Evolutionary conservation across 2,113 vertebrate genomes (phyloP).

Genomic region (Entomyzon cyanotis): DNA sequence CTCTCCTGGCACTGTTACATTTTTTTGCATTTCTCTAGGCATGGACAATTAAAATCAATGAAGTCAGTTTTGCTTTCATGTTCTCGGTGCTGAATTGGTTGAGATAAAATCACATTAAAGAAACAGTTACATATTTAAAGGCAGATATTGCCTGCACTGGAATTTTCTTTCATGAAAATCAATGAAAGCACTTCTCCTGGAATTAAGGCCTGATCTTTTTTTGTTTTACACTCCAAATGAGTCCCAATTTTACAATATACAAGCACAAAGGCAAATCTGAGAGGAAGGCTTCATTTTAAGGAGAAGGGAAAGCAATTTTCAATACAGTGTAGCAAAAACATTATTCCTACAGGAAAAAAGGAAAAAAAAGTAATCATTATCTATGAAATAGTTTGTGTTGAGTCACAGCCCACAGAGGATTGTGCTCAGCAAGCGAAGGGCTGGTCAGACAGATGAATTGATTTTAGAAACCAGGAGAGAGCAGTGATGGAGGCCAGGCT

Average conservation of each 20-base stretch:
- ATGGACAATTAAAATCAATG: slow-evolving; percentile 57
- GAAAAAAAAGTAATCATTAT: neutral
- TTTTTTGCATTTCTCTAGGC: slow-evolving; percentile 12
- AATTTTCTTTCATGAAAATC: slow-evolving; percentile 56
- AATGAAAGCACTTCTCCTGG: slow-evolving; percentile 41
- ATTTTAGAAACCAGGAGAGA: neutral
- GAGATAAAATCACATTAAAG: slow-evolving; percentile 62
- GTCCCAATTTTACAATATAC: slow-evolving; percentile 13
- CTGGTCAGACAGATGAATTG: neutral
- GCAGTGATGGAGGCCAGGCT: neutral
- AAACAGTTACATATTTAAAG: slow-evolving; percentile 38
- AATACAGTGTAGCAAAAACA: neutral
- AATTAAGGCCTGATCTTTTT: slow-evolving; percentile 30
- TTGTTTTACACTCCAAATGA: slow-evolving; percentile 34
- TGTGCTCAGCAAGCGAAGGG: fast-evolving
- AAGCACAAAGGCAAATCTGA: slow-evolving; percentile 27
- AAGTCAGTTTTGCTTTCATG: slow-evolving; percentile 50
- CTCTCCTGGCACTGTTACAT: neutral
- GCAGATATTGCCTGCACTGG: slow-evolving; percentile 24
- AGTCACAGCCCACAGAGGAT: slow-evolving; percentile 27
- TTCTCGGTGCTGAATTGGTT: neutral
- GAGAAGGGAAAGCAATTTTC: slow-evolving; percentile 46
- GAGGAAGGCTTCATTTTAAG: slow-evolving; percentile 38
- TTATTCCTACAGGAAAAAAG: slow-evolving; percentile 33
- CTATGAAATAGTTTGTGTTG: slow-evolving; percentile 23